Evolutionary conservation across 2,888 invertebrate species (phyloP), one percentile per base, ranked within the genome.

Genomic region (Ichneumoninae sp.): DNA sequence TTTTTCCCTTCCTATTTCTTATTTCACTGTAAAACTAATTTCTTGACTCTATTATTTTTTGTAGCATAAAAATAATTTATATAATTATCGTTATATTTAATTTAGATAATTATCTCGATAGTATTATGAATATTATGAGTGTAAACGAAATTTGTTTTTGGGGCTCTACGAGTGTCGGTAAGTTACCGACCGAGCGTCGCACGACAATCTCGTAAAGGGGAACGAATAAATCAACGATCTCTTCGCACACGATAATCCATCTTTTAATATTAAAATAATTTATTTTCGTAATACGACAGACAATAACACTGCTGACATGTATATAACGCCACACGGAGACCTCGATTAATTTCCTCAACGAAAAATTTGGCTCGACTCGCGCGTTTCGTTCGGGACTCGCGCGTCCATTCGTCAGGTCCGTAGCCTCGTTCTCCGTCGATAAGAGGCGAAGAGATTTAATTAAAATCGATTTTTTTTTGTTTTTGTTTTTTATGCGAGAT

Each of bases 251-350:
- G 4, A 22, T 26, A 5, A 22, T 30, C 13, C 4, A 30, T 63
- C 16, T 50, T 65, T 76, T 91, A 87, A 91, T 92, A 92, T 90
- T 92, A 92, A 92, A 92, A 92, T 92, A 92, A 92, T 92, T 92
- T 92, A 91, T 91, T 92, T 90, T 83, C 88, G 89, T 88, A 91
- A 81, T 89, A 89, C 89, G 89, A 90, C 89, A 89, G 90, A 91
- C 89, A 90, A 89, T 89, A 91, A 91, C 90, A 91, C 87, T 89
- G 89, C 89, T 88, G 90, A 90, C 90, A 88, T 86, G 68, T 71
- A 82, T 85, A 73, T 78, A 85, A 87, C 81, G 83, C 79, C 85
- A 86, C 85, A 86, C 87, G 77, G 83, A 74, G 76, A 84, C 68
- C 52, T 71, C 47, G 33, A 57, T 30, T 30, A n/a, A 73, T 54